Evolutionary conservation across 2,797 vertebrate genomes (phyloP), one percentile per base, ranked within the genome.

Genomic region (Champsocephalus gunnari): DNA sequence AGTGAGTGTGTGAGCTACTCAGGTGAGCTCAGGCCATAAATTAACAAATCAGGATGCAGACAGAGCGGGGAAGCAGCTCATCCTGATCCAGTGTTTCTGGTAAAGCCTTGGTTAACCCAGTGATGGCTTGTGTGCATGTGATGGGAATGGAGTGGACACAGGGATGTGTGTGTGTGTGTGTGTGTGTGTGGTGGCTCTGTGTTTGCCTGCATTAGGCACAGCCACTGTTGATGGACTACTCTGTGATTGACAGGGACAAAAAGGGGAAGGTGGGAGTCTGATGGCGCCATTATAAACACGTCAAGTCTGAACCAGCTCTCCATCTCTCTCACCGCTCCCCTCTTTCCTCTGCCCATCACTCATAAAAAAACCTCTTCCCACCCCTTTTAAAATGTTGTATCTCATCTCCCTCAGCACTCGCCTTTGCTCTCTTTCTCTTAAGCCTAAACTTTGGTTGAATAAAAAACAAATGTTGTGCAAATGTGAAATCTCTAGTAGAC

Each of bases 1-100:
- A 9, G 12, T 59, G 56, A 51, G 64, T 56, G 62, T 71, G 50
- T 48, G 64, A 60, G 71, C 64, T 61, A 72, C 58, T 71, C 69
- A 82, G 82, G 82, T 85, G 87, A 90, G 80, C 75, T 86, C 80
- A 88, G 83, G 88, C 89, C 70, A 87, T 91, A 91, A 92, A 92
- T 92, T 47, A 88, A 80, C 78, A 86, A 89, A 90, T 92, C 81
- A 87, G 82, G 68, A 86, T 84, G 71, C 71, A 87, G 77, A 73
- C 65, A 3, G 78, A 75, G 73, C 2, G 4, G 53, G 72, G 57
- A 81, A 75, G 66, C 50, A 73, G 66, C 41, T 76, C 75, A 61
- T 80, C 56, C 77, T 34, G 19, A 73, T 56, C 62, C 67, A 50
- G 32, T 86, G 81, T 87, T 84, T 77, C 62, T 79, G 59, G 34